A percentile compares a stretch with the other conserved stretches of the same genome.
These are phyloP conservation scores for Lamellibrachia columna DNA, from an alignment of 2,888 invertebrate genomes.

Conservation along the genomic window DNA sequence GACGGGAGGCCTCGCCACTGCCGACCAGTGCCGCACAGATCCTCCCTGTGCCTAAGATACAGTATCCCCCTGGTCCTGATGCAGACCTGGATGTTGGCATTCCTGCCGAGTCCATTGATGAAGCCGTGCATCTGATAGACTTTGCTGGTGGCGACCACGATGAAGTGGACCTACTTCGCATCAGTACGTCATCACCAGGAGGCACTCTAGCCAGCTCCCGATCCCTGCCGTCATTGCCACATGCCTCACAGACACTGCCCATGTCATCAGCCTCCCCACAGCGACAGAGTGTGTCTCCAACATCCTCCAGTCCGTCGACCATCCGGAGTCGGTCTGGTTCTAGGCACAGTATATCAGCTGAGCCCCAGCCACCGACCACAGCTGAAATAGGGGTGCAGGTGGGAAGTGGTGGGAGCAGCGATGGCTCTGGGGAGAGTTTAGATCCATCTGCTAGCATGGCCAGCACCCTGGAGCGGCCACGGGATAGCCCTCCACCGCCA, in stretches of 20 bases:
- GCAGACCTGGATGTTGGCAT: neutral
- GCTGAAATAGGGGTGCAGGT: conserved; percentile 33
- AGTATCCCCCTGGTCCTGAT: conserved; percentile 24
- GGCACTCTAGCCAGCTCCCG: neutral
- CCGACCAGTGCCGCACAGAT: conserved; percentile 25
- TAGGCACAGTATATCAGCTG: conserved; percentile 17
- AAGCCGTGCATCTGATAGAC: conserved; percentile 41
- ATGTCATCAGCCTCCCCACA: neutral
- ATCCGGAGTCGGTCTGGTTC: conserved; percentile 22
- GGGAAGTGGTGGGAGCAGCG: neutral
- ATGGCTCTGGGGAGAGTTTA: neutral
- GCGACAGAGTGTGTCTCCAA: neutral
- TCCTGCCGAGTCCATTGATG: conserved; percentile 22
- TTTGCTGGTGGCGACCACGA: conserved; percentile 34
- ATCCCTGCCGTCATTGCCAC: conserved; percentile 20
- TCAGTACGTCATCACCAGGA: neutral
- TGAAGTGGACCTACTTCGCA: conserved; percentile 20
- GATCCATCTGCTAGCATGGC: neutral
- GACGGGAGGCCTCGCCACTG: conserved; percentile 29
- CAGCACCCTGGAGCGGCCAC: neutral
- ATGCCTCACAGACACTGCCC: neutral
- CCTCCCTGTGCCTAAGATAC: conserved; percentile 28
- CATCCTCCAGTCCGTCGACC: neutral
- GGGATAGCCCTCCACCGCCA: neutral
- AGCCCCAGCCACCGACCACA: neutral